Evolutionary conservation across 2,797 vertebrate genomes (phyloP).

Genomic region (Falco novaeseelandiae): DNA sequence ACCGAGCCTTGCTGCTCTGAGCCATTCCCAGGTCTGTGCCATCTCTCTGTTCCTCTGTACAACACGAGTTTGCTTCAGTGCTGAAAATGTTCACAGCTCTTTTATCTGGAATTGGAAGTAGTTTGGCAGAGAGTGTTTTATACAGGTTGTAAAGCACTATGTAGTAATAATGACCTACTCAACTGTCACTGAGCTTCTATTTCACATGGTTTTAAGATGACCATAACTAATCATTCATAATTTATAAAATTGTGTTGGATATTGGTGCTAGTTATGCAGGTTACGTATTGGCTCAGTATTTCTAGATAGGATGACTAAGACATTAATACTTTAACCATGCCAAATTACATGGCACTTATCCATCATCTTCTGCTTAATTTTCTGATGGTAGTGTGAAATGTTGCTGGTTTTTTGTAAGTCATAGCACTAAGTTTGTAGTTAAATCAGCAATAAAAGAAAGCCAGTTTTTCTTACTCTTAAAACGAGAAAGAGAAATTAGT

Average conservation of each 20-base stretch:
- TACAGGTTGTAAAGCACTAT: not conserved
- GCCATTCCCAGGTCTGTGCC: not conserved
- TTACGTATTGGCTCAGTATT: not conserved
- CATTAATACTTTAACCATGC: not conserved
- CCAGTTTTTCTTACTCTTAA: not conserved
- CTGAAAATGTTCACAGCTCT: not conserved
- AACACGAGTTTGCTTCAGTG: fast-evolving
- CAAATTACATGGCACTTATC: not conserved
- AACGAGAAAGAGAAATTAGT: not conserved
- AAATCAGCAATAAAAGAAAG: not conserved
- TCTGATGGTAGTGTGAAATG: not conserved
- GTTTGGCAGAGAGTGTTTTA: not conserved
- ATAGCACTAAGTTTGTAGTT: not conserved
- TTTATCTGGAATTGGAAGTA: not conserved
- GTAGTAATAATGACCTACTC: not conserved
- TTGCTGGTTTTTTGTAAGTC: not conserved
- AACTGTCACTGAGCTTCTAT: not conserved
- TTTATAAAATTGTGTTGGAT: not conserved
- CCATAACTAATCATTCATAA: not conserved
- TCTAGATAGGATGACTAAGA: not conserved
- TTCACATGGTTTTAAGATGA: not conserved
- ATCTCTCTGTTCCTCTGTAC: not conserved
- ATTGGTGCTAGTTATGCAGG: not conserved
- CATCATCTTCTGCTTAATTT: not conserved
- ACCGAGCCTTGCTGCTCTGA: not conserved